Percentiles rank a stretch among this genome's conserved stretches.
Conservation (phyloP, 92 coral and sea anemone genomes). For the Micromussa lordhowensis region DNA sequence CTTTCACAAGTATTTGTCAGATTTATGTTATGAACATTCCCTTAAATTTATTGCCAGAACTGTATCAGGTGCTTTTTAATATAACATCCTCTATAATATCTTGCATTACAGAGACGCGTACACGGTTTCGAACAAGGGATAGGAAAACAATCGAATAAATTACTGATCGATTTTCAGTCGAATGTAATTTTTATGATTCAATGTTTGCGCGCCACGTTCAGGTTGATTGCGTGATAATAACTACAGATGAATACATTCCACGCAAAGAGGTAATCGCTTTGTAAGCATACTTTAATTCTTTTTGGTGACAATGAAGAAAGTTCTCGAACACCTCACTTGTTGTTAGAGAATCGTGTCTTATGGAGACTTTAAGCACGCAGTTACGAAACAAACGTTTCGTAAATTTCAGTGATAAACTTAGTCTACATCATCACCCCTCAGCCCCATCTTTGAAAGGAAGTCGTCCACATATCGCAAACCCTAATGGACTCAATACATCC, state of each 20-base stretch:
- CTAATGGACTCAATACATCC: no score
- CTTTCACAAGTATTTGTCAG: no score
- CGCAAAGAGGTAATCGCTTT: neutral
- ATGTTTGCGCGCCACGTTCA: neutral
- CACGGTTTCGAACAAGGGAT: neutral
- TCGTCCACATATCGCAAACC: neutral
- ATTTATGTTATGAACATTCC: no score
- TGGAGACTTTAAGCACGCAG: neutral
- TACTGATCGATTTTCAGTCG: neutral
- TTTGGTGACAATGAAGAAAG: neutral
- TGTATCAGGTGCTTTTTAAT: neutral
- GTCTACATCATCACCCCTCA: neutral
- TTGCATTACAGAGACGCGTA: neutral
- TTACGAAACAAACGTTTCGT: neutral
- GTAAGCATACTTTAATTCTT: neutral
- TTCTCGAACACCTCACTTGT: neutral
- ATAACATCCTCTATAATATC: neutral
- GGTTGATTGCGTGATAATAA: neutral
- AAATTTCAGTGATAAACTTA: no score
- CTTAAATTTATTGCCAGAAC: neutral
- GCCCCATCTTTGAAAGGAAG: neutral
- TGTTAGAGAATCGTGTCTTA: neutral
- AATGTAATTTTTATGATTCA: neutral
- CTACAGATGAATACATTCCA: neutral
- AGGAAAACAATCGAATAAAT: neutral